Percentiles rank a stretch among this genome's conserved stretches.
Evolutionary conservation across 2,797 vertebrate species (phyloP).

Genomic region (Macroramphosus scolopax): DNA sequence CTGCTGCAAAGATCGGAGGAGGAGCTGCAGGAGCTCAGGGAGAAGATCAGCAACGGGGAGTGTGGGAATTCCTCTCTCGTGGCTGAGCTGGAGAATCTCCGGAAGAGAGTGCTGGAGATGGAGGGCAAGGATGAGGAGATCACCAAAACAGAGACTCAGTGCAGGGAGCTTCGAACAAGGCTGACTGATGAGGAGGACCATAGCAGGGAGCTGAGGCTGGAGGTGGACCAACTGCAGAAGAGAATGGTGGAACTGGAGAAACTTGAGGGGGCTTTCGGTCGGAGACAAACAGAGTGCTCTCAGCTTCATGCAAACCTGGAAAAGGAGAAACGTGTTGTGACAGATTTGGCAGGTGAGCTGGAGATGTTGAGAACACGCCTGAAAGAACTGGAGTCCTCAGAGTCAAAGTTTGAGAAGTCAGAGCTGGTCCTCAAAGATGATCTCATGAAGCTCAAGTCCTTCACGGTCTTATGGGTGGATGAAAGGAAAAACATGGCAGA

Average conservation of each 20-base stretch:
- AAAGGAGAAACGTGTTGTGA: constrained; percentile 86
- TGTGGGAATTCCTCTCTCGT: constrained; percentile 87
- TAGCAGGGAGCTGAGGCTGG: constrained; percentile 84
- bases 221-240: constrained; percentile 92
- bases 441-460: constrained; percentile 90
- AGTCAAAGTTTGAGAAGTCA: constrained; percentile 84
- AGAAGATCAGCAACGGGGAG: constrained; percentile 91
- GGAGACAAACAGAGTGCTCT: constrained; percentile 85
- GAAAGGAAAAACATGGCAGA: constrained; percentile 91
- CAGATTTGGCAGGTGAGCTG: constrained; percentile 85
- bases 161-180: constrained; percentile 87
- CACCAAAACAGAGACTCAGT: constrained; percentile 88
- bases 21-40: constrained; percentile 88
- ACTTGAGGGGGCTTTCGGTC: constrained; percentile 85
- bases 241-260: constrained; percentile 92
- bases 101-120: constrained; percentile 94
- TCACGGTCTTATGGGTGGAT: constrained; percentile 90
- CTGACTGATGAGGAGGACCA: constrained; percentile 89
- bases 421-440: constrained; percentile 90
- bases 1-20: constrained; percentile 87
- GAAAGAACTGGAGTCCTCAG: constrained; percentile 87
- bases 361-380: constrained; percentile 84
- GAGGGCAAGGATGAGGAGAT: constrained; percentile 98
- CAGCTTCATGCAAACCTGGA: constrained; percentile 87
- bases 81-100: constrained; percentile 91